These are phyloP conservation scores for Dermochelys coriacea DNA, from an alignment of 2,797 vertebrate species.

Conservation along the genomic window DNA sequence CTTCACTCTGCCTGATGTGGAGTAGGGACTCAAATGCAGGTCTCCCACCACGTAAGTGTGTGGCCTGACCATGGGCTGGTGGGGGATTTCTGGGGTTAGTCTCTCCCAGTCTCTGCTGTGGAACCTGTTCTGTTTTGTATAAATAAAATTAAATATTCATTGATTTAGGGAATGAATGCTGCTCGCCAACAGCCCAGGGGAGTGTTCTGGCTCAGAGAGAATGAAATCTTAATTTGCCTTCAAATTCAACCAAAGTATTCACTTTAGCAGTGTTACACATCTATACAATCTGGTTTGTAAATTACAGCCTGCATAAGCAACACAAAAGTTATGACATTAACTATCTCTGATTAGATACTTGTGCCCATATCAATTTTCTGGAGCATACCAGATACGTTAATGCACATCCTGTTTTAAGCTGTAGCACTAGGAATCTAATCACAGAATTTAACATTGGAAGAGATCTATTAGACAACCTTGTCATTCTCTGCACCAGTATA, in stretches of 20 bases:
- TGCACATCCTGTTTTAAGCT: neutral
- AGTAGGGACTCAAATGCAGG: too few relatives aligned
- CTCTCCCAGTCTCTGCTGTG: too few relatives aligned
- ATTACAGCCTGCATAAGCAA: neutral
- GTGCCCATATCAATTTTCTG: neutral
- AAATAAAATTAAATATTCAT: too few relatives aligned
- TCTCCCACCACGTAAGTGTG: too few relatives aligned
- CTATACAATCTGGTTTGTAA: neutral
- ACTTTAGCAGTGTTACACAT: neutral
- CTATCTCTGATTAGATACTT: neutral
- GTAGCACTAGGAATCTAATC: accelerated
- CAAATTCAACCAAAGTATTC: neutral
- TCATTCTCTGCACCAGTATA: neutral
- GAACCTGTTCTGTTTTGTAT: too few relatives aligned
- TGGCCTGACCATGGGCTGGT: too few relatives aligned
- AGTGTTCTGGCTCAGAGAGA: neutral
- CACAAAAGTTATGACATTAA: neutral
- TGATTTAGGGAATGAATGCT: too few relatives aligned
- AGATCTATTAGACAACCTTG: neutral
- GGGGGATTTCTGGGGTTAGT: too few relatives aligned
- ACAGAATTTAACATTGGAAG: neutral
- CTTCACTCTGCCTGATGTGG: too few relatives aligned
- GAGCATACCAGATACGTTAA: neutral
- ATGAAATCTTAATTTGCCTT: neutral
- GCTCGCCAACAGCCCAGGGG: too few relatives aligned